Base-by-base conservation (phyloP, 1,140 invertebrate species). In the Trichogramma pretiosum region DNA sequence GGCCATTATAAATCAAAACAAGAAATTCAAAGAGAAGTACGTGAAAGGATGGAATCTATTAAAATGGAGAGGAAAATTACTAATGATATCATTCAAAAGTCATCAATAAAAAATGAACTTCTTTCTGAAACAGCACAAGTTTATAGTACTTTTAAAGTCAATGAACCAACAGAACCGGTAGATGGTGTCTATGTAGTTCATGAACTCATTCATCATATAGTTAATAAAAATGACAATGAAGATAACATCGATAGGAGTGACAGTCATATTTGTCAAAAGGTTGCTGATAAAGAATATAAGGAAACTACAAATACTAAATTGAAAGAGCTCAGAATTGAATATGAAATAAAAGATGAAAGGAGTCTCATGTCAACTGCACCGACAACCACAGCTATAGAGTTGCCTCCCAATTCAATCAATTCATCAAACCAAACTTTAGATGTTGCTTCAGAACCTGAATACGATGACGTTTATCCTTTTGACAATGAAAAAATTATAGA, bases 171-270 rank as follows among this genome's bases (percentile, higher is more conserved):
- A 7, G 22, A 9, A 21, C 14, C 11, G 8, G 16, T 53, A 16
- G 47, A 55, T 3, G 54, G 54, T 17, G 3, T 60, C 16, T 54
- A 60, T 8, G 50, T 64, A 2, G 48, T 70, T 11, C 46, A 48
- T 5, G 66, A 67, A 50, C 14, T 70, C 0, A 55, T 72, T 11
- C 61, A 67, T 41, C 65, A 64, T 26, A 36, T 72, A 24, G 43
- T 68, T 11, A 56, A 65, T 24, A 54, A 41, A 1, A 22, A 28
- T 13, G n/a, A n/a, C n/a, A n/a, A n/a, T n/a, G n/a, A n/a, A n/a
- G 38, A 43, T 18, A 18, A 9, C 17, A 22, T 47, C 34, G 46
- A 30, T 48, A 37, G 23, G 18, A 42, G 2, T 8, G 35, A 41
- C 33, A 14, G 10, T 13, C 43, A 56, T 23, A 24, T 2, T 9